Conservation (phyloP, 2,888 invertebrate species). For the Bhutanitis thaidina region DNA sequence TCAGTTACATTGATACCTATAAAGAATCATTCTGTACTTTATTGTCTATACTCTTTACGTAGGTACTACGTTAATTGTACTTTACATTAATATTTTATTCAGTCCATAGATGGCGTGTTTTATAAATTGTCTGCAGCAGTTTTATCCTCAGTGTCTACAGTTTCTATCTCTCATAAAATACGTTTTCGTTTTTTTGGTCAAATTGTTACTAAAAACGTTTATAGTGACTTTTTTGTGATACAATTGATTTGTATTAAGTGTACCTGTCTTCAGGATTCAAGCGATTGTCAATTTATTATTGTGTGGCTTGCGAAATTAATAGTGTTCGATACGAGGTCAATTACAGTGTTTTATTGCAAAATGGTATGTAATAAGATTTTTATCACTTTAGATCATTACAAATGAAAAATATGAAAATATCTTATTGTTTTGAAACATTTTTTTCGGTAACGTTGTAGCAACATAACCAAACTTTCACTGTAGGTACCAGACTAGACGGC, state of each 20-base stretch:
- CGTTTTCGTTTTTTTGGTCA: constrained; percentile 37
- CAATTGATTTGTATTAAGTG: background rate
- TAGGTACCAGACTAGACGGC: constrained; percentile 57
- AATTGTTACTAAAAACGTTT: constrained; percentile 23
- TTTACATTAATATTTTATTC: no score
- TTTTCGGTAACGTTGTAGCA: constrained; percentile 23
- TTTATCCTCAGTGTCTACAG: constrained; percentile 38
- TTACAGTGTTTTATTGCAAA: constrained; percentile 7
- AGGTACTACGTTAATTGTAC: no score
- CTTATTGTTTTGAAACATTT: constrained; percentile 18
- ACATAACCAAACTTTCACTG: constrained; percentile 69
- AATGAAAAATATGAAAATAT: background rate
- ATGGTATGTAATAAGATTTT: constrained; percentile 11
- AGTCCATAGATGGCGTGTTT: constrained; percentile 47
- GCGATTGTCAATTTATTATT: constrained; percentile 19
- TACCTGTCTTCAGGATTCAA: background rate
- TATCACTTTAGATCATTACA: constrained; percentile 10
- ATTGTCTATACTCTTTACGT: no score
- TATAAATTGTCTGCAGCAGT: constrained; percentile 18
- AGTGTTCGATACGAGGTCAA: constrained; percentile 11
- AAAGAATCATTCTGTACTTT: no score
- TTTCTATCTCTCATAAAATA: constrained; percentile 31
- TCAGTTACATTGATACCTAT: no score
- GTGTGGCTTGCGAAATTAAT: background rate
- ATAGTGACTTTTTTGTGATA: background rate